A percentile compares a stretch with the other conserved stretches of the same genome.
These are phyloP conservation scores for Xiphydria camelus DNA, from an alignment of 2,888 invertebrate species.

Conservation along the genomic window DNA sequence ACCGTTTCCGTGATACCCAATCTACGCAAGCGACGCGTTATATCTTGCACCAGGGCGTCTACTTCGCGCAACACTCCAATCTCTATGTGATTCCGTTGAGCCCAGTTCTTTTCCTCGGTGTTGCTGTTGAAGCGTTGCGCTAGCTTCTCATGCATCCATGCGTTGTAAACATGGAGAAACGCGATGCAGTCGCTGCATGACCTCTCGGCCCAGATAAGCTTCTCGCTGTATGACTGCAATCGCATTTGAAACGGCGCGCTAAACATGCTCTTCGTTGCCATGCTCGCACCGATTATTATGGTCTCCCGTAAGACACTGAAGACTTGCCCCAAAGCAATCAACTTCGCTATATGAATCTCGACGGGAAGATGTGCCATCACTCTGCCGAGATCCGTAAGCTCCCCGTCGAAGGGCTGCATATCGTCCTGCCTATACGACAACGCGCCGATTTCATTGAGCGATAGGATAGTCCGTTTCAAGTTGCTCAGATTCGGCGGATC, in stretches of 20 bases:
- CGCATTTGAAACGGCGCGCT: slow-evolving; percentile 72
- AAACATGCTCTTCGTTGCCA: slow-evolving; percentile 82
- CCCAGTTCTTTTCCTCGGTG: slow-evolving; percentile 67
- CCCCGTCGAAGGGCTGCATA: slow-evolving; percentile 73
- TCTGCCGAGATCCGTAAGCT: slow-evolving; percentile 82
- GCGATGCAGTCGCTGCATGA: slow-evolving; percentile 86
- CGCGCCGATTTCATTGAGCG: slow-evolving; percentile 86
- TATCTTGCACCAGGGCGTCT: slow-evolving; percentile 71
- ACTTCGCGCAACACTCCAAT: slow-evolving; percentile 74
- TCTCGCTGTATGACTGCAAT: slow-evolving; percentile 73
- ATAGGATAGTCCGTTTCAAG: slow-evolving; percentile 79
- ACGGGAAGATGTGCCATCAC: slow-evolving; percentile 83
- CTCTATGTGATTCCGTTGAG: slow-evolving; percentile 70
- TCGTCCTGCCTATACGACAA: slow-evolving; percentile 65
- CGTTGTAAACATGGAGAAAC: slow-evolving; percentile 79
- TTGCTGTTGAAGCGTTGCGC: slow-evolving; percentile 63
- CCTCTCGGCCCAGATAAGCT: slow-evolving; percentile 79
- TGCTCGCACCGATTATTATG: slow-evolving; percentile 84
- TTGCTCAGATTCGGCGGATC: slow-evolving; percentile 84
- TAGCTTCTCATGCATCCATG: slow-evolving; percentile 69
- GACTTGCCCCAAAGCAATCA: slow-evolving; percentile 84
- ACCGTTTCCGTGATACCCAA: slow-evolving; percentile 65
- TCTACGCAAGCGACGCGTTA: slow-evolving; percentile 65
- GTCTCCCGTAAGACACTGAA: slow-evolving; percentile 84
- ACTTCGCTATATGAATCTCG: slow-evolving; percentile 78